phyloP scores from a whole-genome alignment of 2,888 invertebrate species.

The Hymenopus coronatus region DNA sequence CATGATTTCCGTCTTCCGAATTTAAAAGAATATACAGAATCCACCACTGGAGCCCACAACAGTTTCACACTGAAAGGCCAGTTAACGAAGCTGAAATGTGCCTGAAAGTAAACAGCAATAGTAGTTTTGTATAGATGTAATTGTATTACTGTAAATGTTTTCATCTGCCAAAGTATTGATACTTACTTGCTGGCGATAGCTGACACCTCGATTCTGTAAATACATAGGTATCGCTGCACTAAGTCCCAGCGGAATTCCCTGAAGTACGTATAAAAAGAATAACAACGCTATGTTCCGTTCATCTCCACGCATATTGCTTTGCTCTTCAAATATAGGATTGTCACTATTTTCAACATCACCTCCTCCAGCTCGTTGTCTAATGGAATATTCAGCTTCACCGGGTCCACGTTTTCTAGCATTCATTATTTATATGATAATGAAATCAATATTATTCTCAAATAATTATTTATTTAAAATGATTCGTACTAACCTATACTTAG shows the following conservation, averaged over 20 bases:
- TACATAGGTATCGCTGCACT: constrained; percentile 95
- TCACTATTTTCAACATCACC: neutral
- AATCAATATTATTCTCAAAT: too few relatives aligned
- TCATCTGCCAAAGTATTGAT: neutral
- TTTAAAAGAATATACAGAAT: constrained; percentile 76
- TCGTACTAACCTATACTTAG: neutral
- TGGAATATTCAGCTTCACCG: neutral
- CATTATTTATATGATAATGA: neutral
- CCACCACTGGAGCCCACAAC: constrained; percentile 98
- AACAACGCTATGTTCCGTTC: constrained; percentile 79
- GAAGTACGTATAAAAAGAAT: constrained; percentile 88
- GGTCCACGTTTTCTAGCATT: neutral
- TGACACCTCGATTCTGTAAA: constrained; percentile 86
- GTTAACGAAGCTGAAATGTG: constrained; percentile 87
- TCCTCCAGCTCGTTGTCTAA: neutral
- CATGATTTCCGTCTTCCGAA: constrained; percentile 94
- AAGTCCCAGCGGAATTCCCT: constrained; percentile 93
- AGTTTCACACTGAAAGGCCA: constrained; percentile 93
- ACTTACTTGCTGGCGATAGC: constrained; percentile 85
- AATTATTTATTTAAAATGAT: too few relatives aligned
- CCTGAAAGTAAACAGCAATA: constrained; percentile 54
- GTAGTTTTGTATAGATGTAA: constrained; percentile 35
- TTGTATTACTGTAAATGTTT: neutral
- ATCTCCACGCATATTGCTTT: constrained; percentile 56
- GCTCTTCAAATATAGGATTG: neutral